These are phyloP conservation scores for Acanthopagrus latus DNA, from an alignment of 2,797 vertebrate genomes.

Conservation along the genomic window DNA sequence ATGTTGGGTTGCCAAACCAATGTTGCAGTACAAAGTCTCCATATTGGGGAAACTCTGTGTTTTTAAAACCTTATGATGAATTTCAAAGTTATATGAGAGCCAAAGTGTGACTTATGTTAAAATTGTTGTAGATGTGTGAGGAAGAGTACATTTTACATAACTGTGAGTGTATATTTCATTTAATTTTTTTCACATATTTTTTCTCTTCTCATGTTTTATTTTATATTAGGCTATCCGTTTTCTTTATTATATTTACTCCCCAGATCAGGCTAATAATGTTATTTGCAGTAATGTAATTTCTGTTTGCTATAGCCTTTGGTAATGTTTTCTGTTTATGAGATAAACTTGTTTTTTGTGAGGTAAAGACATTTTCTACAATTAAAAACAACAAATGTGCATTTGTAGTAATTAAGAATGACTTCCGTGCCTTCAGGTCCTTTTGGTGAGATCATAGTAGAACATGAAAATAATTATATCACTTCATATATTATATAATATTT, in stretches of 20 bases:
- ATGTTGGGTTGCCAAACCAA: constrained; percentile 30
- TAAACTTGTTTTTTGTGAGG: constrained; percentile 14
- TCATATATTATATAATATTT: not conserved
- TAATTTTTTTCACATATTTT: not conserved
- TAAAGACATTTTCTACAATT: constrained; percentile 27
- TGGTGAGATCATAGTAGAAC: not conserved
- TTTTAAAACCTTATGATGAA: constrained; percentile 23
- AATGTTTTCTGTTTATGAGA: not conserved
- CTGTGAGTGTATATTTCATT: not conserved
- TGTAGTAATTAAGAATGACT: not conserved
- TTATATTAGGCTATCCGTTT: not conserved
- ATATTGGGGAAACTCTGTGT: constrained; percentile 46
- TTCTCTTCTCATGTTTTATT: not conserved
- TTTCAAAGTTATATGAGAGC: constrained; percentile 32
- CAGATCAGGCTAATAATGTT: not conserved
- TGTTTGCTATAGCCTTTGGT: constrained; percentile 15
- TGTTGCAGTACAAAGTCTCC: constrained; percentile 42
- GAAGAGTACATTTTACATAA: constrained; percentile 18
- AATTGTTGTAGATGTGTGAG: constrained; percentile 11
- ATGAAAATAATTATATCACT: not conserved
- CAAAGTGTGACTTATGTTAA: constrained; percentile 23
- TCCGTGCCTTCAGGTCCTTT: constrained; percentile 23
- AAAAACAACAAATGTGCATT: constrained; percentile 11
- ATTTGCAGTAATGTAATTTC: constrained; percentile 6
- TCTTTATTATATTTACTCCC: constrained; percentile 5